Percentiles rank a stretch among this genome's conserved stretches.
Conservation (phyloP, 2,888 invertebrate genomes). For the Coelinius sp. region DNA sequence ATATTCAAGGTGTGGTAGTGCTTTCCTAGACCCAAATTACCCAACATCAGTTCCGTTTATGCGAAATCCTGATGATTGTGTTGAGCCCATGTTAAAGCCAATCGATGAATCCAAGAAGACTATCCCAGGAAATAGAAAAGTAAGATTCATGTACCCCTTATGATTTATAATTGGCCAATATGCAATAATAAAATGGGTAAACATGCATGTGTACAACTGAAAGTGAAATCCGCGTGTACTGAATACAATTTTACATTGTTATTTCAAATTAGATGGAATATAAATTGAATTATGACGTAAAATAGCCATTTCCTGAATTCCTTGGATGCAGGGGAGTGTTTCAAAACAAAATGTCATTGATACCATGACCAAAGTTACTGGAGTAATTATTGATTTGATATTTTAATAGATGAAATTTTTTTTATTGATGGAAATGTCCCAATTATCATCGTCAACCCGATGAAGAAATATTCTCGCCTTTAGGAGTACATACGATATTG, state of each 20-base stretch:
- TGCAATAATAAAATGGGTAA: slow-evolving; percentile 1
- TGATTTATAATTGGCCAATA: slow-evolving; percentile 21
- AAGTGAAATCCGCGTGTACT: slow-evolving; percentile 20
- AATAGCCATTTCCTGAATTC: slow-evolving; percentile 12
- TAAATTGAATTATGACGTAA: slow-evolving; percentile 23
- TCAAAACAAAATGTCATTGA: neutral
- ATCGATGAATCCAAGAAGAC: neutral
- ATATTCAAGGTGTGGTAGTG: slow-evolving; percentile 19
- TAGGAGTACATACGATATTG: slow-evolving; percentile 1
- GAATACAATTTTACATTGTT: slow-evolving; percentile 8
- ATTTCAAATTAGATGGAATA: slow-evolving; percentile 19
- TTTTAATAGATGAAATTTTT: neutral
- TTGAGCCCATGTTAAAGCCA: neutral
- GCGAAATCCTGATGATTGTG: neutral
- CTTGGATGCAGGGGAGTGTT: neutral
- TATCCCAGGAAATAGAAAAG: slow-evolving; percentile 5
- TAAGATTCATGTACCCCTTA: neutral
- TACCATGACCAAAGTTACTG: neutral
- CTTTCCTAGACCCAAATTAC: slow-evolving; percentile 3
- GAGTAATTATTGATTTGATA: neutral
- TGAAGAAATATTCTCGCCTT: neutral
- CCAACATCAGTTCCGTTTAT: neutral
- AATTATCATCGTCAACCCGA: neutral
- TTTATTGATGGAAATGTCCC: neutral
- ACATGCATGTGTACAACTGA: slow-evolving; percentile 7